A percentile compares a stretch with the other conserved stretches of the same genome.
Evolutionary conservation across 2,797 vertebrate species (phyloP).

Genomic region (Discoglossus pictus): DNA sequence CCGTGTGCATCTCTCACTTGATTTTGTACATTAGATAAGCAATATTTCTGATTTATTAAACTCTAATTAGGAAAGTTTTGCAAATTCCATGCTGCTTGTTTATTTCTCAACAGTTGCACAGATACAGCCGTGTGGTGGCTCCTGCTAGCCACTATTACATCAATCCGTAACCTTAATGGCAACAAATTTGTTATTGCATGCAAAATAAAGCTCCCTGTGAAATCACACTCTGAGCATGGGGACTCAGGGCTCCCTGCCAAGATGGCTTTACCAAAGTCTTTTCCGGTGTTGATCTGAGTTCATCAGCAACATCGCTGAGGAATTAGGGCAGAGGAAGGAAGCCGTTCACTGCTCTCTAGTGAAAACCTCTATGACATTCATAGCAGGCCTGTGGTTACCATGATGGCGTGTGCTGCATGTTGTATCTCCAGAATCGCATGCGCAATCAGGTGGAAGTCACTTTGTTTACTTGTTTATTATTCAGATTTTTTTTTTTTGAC

Average conservation of each 20-base stretch:
- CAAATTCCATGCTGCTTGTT: too few species aligned
- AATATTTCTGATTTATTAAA: too few species aligned
- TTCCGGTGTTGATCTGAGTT: not conserved
- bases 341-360: not conserved
- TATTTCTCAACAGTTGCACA: too few species aligned
- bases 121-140: too few species aligned
- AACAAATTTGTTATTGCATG: too few species aligned
- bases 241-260: not conserved
- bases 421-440: not conserved
- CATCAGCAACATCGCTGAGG: not conserved
- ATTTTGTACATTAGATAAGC: too few species aligned
- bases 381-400: constrained; percentile 19
- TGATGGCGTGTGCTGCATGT: constrained; percentile 15
- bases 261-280: not conserved
- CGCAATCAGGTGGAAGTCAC: not conserved
- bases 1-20: too few species aligned
- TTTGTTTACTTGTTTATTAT: not conserved
- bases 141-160: too few species aligned
- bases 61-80: too few species aligned
- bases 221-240: not conserved
- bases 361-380: not conserved
- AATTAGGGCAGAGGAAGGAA: constrained; percentile 18
- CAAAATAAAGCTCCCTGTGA: not conserved
- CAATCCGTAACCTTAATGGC: too few species aligned
- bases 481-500: not conserved